These are phyloP conservation scores for Ctenomys sociabilis DNA, from an alignment of 2,113 vertebrate genomes.

Conservation along the genomic window DNA sequence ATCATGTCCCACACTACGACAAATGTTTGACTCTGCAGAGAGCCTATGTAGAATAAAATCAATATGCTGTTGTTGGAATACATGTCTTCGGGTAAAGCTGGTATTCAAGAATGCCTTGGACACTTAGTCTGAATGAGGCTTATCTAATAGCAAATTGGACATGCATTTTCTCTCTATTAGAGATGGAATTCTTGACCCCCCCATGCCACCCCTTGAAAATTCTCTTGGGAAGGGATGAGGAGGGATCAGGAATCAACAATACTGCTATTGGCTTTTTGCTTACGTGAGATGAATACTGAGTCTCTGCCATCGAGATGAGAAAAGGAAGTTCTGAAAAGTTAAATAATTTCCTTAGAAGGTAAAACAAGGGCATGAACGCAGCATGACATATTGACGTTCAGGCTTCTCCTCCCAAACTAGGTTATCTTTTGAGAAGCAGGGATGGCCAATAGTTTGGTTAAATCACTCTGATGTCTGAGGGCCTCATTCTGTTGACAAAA, in stretches of 20 bases:
- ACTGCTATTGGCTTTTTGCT: not conserved
- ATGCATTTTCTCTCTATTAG: slow-evolving; percentile 79
- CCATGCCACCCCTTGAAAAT: not conserved
- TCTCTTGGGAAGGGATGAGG: slow-evolving; percentile 7
- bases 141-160: slow-evolving; percentile 79
- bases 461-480: not conserved
- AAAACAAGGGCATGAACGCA: slow-evolving; percentile 21
- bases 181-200: slow-evolving; percentile 55
- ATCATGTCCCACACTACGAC: slow-evolving; percentile 76
- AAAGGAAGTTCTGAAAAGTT: not conserved
- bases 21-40: slow-evolving; percentile 78
- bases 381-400: not conserved
- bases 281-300: not conserved
- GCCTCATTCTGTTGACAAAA: slow-evolving; percentile 32
- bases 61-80: slow-evolving; percentile 77
- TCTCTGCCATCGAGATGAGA: not conserved
- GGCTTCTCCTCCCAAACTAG: not conserved
- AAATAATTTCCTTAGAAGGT: not conserved
- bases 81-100: slow-evolving; percentile 71
- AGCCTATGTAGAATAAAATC: slow-evolving; percentile 78
- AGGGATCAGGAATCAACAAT: not conserved
- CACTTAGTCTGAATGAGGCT: slow-evolving; percentile 71
- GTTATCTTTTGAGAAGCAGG: not conserved
- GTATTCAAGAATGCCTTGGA: slow-evolving; percentile 72
- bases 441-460: not conserved